phyloP scores from a whole-genome alignment of 2,888 invertebrate genomes.

The Ophion costatus region DNA sequence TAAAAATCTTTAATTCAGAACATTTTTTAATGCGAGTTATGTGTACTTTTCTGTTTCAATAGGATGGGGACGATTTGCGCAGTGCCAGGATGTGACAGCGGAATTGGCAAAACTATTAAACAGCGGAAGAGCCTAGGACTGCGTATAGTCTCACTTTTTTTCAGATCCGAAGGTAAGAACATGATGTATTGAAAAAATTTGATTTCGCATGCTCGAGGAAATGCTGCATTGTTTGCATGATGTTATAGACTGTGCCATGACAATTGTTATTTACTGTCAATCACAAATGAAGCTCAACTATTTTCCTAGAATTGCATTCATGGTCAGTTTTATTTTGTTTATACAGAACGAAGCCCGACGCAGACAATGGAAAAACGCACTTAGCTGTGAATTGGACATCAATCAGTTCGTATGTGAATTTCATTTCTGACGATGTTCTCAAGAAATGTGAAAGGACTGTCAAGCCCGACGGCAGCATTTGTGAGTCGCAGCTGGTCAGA shows the following conservation, averaged over 20 bases:
- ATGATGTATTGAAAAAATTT: too few relatives aligned
- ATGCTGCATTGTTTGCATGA: not conserved
- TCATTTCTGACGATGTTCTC: slow-evolving; percentile 2
- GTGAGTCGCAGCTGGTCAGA: not conserved
- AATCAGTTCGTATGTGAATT: too few relatives aligned
- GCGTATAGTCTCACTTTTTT: not conserved
- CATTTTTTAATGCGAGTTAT: not conserved
- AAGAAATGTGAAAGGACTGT: not conserved
- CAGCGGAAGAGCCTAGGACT: slow-evolving; percentile 15
- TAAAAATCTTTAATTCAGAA: not conserved
- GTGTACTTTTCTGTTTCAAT: not conserved
- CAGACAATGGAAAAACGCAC: not conserved
- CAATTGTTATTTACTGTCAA: too few relatives aligned
- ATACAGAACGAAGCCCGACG: not conserved
- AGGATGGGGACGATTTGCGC: not conserved
- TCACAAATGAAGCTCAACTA: too few relatives aligned
- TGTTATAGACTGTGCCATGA: too few relatives aligned
- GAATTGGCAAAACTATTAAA: not conserved
- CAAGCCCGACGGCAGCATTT: not conserved
- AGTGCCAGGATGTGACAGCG: slow-evolving; percentile 7
- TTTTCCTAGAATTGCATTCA: too few relatives aligned
- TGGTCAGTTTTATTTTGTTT: too few relatives aligned
- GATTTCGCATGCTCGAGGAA: not conserved
- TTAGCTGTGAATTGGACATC: not conserved
- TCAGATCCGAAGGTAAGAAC: not conserved